These are phyloP conservation scores for Drosophila subquinaria DNA, from an alignment of 2,888 invertebrate species.

Conservation along the genomic window DNA sequence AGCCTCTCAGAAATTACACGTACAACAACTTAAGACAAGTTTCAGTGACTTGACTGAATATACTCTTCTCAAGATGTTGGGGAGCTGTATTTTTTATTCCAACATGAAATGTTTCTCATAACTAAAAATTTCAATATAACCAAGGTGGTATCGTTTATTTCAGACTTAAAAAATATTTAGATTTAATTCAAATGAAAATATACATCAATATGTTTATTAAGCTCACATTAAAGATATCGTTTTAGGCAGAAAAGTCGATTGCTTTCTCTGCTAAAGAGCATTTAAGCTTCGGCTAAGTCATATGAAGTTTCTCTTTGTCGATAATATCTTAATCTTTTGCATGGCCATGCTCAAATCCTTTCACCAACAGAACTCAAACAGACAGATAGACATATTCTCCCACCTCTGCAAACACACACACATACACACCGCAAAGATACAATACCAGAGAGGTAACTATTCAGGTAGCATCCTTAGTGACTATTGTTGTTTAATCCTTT, in stretches of 20 bases:
- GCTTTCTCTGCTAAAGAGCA: constrained; percentile 6
- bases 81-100: neutral
- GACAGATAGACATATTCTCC: constrained; percentile 7
- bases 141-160: no score
- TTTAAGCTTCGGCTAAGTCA: constrained; percentile 3
- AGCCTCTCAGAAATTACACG: constrained; percentile 35
- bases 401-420: constrained; percentile 1
- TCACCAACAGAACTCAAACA: constrained; percentile 13
- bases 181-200: no score
- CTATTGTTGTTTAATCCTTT: constrained; percentile 80
- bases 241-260: no score
- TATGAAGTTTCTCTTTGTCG: constrained; percentile 20
- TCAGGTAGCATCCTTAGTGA: constrained; percentile 54
- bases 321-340: constrained; percentile 76
- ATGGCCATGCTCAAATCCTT: constrained; percentile 40
- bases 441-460: constrained; percentile 50
- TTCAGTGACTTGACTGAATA: constrained; percentile 8
- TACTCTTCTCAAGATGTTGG: constrained; percentile 24
- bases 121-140: no score
- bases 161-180: no score
- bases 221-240: no score
- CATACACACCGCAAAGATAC: constrained; percentile 2
- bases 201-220: no score
- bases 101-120: neutral
- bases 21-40: constrained; percentile 28